phyloP scores from a whole-genome alignment of 2,888 invertebrate genomes.

The Melanotus villosus region DNA sequence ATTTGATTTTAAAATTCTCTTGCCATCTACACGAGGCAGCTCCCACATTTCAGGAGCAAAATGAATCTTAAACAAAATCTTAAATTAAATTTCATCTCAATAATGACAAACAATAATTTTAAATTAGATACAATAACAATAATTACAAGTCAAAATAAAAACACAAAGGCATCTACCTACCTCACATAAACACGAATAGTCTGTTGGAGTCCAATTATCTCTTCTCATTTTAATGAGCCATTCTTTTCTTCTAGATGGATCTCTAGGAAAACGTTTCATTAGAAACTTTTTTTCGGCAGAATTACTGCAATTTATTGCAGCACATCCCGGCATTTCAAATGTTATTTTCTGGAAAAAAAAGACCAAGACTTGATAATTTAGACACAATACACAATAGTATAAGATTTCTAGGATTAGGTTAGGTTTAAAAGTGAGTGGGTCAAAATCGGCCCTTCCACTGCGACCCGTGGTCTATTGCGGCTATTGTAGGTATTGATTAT shows the following conservation, averaged over 20 bases:
- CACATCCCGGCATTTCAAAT: conserved; percentile 21
- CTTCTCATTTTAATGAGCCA: background rate
- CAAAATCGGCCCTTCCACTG: no score
- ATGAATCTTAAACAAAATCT: conserved; percentile 24
- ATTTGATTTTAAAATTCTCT: conserved; percentile 24
- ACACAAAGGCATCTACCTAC: no score
- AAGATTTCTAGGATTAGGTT: no score
- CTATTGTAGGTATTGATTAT: no score
- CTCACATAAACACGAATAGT: background rate
- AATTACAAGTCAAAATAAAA: no score
- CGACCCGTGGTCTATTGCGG: no score
- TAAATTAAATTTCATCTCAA: no score
- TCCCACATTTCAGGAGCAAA: conserved; percentile 43
- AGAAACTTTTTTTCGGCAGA: conserved; percentile 23
- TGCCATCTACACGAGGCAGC: conserved; percentile 34
- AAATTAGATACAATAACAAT: no score
- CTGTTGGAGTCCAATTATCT: background rate
- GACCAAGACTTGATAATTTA: no score
- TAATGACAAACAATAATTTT: no score
- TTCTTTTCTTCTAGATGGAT: conserved; percentile 10
- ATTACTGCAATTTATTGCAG: conserved; percentile 19
- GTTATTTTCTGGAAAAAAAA: background rate
- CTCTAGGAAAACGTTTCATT: conserved; percentile 23
- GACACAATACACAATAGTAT: no score
- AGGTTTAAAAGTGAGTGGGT: no score